Base-by-base conservation (phyloP, 2,888 invertebrate genomes). In the Asteroscopus sphinx region DNA sequence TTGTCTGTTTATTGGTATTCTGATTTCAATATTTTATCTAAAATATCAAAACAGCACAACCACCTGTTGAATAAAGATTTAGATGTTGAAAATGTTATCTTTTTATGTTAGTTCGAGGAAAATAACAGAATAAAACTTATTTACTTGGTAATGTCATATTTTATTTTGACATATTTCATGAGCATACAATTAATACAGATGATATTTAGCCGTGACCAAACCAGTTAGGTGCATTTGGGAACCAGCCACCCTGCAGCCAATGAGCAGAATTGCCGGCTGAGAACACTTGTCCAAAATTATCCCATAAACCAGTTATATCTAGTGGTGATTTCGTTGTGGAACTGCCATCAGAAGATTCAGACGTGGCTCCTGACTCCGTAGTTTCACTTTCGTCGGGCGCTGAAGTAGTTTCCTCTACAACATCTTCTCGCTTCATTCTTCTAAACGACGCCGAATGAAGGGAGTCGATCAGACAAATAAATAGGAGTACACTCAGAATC, bases 401-500 rank as follows among this genome's bases (percentile, higher is more conserved):
- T 25, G 37, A 1, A 3, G 46, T 36, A 0, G 25, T 15, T 25
- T 42, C 51, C 1, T 3, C 33, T 3, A 21, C 21, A 15, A n/a
- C 28, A 3, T 33, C 53, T 11, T 46, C 52, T 0, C 64, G 58
- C 36, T 41, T 54, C n/a, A 47, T 28, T 17, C 64, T 53, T 12
- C 25, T 8, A 15, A 36, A 33, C 16, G 46, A 51, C 8, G 60
- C 62, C 15, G 48, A 61, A 36, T 61, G 52, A 13, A 65, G 15
- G 3, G 62, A 49, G 11, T 53, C 55, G 15, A 72, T 40, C 12
- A 78, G 35, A 40, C 71, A 73, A 13, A 76, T 40, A 36, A 73
- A 41, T n/a, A 78, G 32, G 8, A 77, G 53, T 0, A 70, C 30
- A 45, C 44, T 44, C 4, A 64, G 17, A 7, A 66, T 55, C 49